Base-by-base conservation (phyloP, 2,888 invertebrate species). In the Belgica antarctica region DNA sequence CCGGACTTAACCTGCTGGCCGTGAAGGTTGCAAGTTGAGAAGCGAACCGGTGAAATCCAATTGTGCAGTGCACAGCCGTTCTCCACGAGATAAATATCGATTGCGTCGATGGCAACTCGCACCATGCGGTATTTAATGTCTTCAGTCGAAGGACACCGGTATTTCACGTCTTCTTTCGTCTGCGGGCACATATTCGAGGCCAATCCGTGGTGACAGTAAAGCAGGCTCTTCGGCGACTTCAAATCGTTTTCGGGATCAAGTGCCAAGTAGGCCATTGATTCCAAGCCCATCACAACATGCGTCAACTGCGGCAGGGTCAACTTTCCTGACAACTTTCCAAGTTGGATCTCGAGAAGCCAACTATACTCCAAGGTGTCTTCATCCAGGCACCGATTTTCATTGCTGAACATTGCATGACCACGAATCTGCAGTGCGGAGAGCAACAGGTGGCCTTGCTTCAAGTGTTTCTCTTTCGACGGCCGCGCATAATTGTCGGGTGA, bases 381-480 rank as follows among this genome's bases (percentile, higher is more conserved):
- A 75, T 96, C 94, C 19, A 96, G 83, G 7, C 89, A 87, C 72
- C 95, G 85, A 70, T 94, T 95, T 70, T 92, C 88, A 76, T 93
- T 93, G 74, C 97, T 97, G 77, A 98, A 99, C 88, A 96, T 92
- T 0, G 95, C 96, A 78, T 96, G 95, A 0, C 97, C 98, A 74
- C 98, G 86, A 71, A 92, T 85, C 79, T 94, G 92, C 61, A 93
- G 83, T 0, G 92, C 92, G 1, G 93, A 92, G 2, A 94, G 81
- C 83, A 93, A 87, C 71, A 94, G 79, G 77, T 93, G 92, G 0
- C 94, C 94, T 79, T 93, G 91, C 76, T 87, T 88, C 36, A 94
- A 82, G 78, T 89, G 89, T 73, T 83, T 83, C 72, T 89, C 89
- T 72, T 85, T 85, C 72, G 83, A 85, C 0, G 90, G 81, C 47